Base-by-base conservation (phyloP, 2,797 vertebrate genomes). In the Spinus pinus region DNA sequence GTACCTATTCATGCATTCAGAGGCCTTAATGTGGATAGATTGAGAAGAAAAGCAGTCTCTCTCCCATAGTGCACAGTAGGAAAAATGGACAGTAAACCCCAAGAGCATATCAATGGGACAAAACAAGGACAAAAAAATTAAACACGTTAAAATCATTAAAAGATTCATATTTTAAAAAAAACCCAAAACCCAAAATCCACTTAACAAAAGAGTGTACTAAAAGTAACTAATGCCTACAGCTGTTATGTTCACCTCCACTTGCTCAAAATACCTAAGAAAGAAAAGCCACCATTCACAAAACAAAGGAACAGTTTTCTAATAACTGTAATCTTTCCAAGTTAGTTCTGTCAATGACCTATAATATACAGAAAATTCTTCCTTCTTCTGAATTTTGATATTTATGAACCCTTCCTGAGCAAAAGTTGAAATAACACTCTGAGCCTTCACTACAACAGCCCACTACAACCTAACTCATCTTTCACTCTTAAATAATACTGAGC, bases 1-100 rank as follows among this genome's bases (percentile, higher is more conserved):
- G 95, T 98, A 99, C 98, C 98, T 99, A 99, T 98, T 98, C 98
- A 98, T 98, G 98, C 98, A 98, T 98, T 98, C 98, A 98, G 98
- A 96, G 95, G 97, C 95, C 95, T 98, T 95, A 96, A 96, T 97
- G 98, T 97, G 97, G 98, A 98, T 47, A 97, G 95, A 97, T 4
- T 95, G 97, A 97, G 97, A 97, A 98, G 97, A 96, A 97, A 96
- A 98, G 97, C 97, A 95, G 96, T 83, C 96, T 98, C 98, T 98
- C 98, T 98, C 98, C 97, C 97, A 98, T 94, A 98, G 97, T 93
- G 97, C 98, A 98, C 90, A 98, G 98, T 97, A 98, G 94, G 87
- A 97, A 95, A 95, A 97, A 97, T 58, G 93, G 88, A 94, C 51
- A 97, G 92, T 86, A 94, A 93, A 96, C 97, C 97, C 97, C 96